Evolutionary conservation across 2,797 vertebrate species (phyloP), one percentile per base, ranked within the genome.

Genomic region (Phoxinus dragarum): DNA sequence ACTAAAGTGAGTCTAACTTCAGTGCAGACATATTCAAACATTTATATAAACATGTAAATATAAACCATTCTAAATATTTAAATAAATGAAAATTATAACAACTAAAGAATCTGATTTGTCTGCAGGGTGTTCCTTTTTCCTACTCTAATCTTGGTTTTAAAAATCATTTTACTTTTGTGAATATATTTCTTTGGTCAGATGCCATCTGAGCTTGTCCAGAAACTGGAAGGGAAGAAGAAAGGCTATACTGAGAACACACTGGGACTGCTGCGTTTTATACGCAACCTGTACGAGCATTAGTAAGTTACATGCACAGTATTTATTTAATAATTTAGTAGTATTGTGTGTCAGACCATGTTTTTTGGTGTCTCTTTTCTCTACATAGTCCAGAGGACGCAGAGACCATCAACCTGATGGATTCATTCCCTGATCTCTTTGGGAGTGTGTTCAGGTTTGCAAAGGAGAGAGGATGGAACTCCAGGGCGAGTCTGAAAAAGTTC

Each of bases 391-490:
- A 87, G 3, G 89, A 93, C 0, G 88, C 86, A 21, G 88, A 81
- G 1, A 6, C 56, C 1, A 4, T 90, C 67, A 81, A 92, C 31
- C 2, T 92, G 19, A 81, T 89, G 67, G 9, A 0, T 0, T 14
- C 85, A 5, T 94, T 94, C 81, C 94, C 92, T 42, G 82, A 91
- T 84, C n/a, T n/a, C n/a, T n/a, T n/a, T n/a, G n/a, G n/a, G n/a
- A n/a, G n/a, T n/a, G n/a, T n/a, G n/a, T n/a, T n/a, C n/a, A n/a
- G n/a, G n/a, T n/a, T n/a, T n/a, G n/a, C n/a, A n/a, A n/a, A n/a
- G n/a, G n/a, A n/a, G n/a, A n/a, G n/a, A n/a, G n/a, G n/a, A n/a
- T n/a, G n/a, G n/a, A n/a, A n/a, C n/a, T n/a, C n/a, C n/a, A n/a
- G n/a, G n/a, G n/a, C n/a, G n/a, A n/a, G n/a, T n/a, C n/a, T n/a